Conservation (phyloP, 2,888 invertebrate species). For the Lepetodrilus schrolli region DNA sequence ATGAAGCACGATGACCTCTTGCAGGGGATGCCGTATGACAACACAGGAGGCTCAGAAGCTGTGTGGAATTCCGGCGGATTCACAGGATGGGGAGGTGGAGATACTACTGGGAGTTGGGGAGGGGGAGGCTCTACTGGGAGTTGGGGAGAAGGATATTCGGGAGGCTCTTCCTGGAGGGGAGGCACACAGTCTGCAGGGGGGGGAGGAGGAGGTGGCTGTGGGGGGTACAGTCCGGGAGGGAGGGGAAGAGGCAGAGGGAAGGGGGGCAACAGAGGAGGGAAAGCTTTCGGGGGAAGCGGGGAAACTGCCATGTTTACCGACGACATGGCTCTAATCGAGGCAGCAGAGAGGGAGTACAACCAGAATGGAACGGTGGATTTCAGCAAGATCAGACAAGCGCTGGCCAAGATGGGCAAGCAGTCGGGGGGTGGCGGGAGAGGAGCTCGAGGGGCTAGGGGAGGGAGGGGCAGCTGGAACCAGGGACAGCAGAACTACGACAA, state of each 20-base stretch:
- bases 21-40: background rate
- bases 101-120: background rate
- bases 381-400: background rate
- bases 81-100: background rate
- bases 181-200: background rate
- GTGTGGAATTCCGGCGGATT: background rate
- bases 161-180: background rate
- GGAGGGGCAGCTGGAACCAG: slow-evolving; percentile 6
- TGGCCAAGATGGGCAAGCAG: background rate
- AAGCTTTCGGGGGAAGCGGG: slow-evolving; percentile 28
- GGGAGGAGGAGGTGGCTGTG: background rate
- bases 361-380: slow-evolving; percentile 6
- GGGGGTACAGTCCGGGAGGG: background rate
- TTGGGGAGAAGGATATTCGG: slow-evolving; percentile 24
- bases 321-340: background rate
- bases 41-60: background rate
- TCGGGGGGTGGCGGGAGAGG: background rate
- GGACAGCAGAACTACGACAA: background rate
- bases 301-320: slow-evolving; percentile 23
- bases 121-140: slow-evolving; percentile 19
- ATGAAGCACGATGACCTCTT: background rate
- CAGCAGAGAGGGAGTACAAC: background rate
- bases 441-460: slow-evolving; percentile 3
- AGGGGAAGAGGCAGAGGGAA: background rate
- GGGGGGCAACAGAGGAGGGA: slow-evolving; percentile 22